Conservation (phyloP, 2,888 invertebrate genomes). For the Carcina quercana region DNA sequence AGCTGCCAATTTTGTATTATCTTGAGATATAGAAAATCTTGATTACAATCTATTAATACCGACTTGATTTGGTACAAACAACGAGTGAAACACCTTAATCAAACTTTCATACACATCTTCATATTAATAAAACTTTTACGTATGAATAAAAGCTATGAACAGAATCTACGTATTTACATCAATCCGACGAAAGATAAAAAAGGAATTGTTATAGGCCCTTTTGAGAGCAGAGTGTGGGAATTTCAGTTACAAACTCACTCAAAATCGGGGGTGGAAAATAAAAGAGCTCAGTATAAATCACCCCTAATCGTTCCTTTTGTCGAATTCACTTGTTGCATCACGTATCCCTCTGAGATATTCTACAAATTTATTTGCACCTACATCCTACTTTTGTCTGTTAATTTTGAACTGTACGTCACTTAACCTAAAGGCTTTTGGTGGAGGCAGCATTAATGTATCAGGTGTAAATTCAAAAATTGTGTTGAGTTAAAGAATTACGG, state of each 20-base stretch:
- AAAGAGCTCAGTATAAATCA: conserved; percentile 66
- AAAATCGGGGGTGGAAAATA: conserved; percentile 56
- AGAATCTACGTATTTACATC: too few relatives aligned
- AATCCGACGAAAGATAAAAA: conserved; percentile 22
- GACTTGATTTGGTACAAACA: too few relatives aligned
- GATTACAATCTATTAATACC: too few relatives aligned
- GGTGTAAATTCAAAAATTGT: conserved; percentile 16
- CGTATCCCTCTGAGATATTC: conserved; percentile 34
- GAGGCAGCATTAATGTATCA: background rate
- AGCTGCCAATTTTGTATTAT: too few relatives aligned
- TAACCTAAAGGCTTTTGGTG: too few relatives aligned
- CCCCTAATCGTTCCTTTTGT: conserved; percentile 65
- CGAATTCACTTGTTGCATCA: conserved; percentile 65
- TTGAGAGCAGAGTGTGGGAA: conserved; percentile 55
- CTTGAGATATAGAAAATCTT: too few relatives aligned
- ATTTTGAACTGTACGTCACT: too few relatives aligned
- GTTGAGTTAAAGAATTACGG: conserved; percentile 26
- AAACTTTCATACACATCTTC: too few relatives aligned
- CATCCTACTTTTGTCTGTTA: conserved; percentile 1
- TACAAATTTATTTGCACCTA: conserved; percentile 12
- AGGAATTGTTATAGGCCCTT: conserved; percentile 16
- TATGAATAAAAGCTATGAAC: too few relatives aligned
- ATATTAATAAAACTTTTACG: too few relatives aligned
- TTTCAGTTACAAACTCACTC: conserved; percentile 61
- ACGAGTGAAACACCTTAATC: too few relatives aligned